Conservation (phyloP, 2,113 vertebrate genomes). For the Tragelaphus buxtoni region DNA sequence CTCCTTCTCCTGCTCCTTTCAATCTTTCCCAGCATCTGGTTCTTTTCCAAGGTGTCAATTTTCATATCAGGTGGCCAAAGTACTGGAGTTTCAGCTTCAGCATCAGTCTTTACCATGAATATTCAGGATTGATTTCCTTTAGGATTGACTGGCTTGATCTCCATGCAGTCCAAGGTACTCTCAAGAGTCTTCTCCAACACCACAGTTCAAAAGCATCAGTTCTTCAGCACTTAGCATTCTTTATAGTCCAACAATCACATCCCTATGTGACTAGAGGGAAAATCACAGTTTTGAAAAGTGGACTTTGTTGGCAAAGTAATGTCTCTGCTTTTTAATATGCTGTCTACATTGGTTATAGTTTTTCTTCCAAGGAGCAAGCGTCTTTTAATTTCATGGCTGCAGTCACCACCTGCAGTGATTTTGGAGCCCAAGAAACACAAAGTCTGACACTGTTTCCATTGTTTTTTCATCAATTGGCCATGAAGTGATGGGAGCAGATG, state of each 20-base stretch:
- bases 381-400: neutral
- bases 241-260: neutral
- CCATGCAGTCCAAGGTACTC: neutral
- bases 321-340: neutral
- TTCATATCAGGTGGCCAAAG: neutral
- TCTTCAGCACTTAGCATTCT: neutral
- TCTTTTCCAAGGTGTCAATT: neutral
- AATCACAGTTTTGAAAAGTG: neutral
- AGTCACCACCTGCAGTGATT: neutral
- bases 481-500: neutral
- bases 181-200: neutral
- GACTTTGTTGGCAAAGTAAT: neutral
- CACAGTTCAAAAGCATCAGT: neutral
- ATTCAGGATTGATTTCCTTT: neutral
- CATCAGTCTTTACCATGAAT: neutral
- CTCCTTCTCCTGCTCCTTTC: neutral
- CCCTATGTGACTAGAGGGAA: neutral
- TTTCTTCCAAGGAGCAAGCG: neutral
- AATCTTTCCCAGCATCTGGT: neutral
- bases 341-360: neutral
- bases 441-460: neutral
- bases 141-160: neutral
- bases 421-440: neutral
- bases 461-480: neutral
- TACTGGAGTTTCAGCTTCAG: neutral